These are phyloP conservation scores for Bujurquina vittata DNA, from an alignment of 2,113 vertebrate genomes.

Conservation along the genomic window DNA sequence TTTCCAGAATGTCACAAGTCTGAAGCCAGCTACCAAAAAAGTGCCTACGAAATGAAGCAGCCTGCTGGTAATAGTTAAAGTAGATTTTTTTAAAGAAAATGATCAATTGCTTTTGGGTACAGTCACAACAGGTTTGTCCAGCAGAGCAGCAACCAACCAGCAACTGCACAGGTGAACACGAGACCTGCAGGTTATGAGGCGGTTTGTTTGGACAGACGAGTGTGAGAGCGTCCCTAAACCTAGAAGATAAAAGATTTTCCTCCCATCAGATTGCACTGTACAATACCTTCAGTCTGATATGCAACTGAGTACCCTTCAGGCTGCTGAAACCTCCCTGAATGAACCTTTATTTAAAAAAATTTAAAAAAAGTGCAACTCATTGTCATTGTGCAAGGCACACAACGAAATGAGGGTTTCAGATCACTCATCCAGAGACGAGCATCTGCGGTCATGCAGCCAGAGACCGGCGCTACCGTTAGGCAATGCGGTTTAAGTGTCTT, in stretches of 20 bases:
- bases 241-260: neutral
- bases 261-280: neutral
- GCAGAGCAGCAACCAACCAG: no score
- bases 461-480: no score
- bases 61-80: neutral
- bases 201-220: neutral
- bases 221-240: neutral
- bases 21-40: neutral
- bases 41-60: neutral
- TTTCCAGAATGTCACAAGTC: no score
- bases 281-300: neutral
- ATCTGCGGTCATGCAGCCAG: no score
- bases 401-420: no score
- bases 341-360: slow-evolving; percentile 7
- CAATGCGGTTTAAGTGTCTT: no score
- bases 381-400: no score
- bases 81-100: no score
- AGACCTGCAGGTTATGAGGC: rapidly evolving
- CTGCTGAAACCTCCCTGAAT: neutral
- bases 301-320: neutral
- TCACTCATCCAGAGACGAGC: no score
- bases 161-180: neutral
- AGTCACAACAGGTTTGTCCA: no score
- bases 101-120: no score
- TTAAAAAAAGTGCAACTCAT: no score